Conservation (phyloP, 37 sponge, comb jelly and placozoan species). For the Oscarella lobularis region DNA sequence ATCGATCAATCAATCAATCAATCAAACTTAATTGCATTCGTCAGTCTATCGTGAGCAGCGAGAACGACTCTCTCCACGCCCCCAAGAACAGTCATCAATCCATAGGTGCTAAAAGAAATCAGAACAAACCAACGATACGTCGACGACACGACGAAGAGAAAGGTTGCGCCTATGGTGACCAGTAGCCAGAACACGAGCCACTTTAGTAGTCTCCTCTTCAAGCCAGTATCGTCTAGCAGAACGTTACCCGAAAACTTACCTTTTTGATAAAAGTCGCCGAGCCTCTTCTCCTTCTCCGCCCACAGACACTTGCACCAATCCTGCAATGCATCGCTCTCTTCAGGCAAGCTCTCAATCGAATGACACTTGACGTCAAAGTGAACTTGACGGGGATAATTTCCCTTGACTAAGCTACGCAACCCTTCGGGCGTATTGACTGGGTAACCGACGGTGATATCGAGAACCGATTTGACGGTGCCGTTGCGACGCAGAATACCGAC, state of each 20-base stretch:
- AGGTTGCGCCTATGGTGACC: not conserved
- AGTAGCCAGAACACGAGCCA: not conserved
- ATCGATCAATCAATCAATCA: too few species aligned
- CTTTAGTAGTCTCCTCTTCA: not conserved
- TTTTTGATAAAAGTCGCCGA: slow-evolving; percentile 42
- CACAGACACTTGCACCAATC: slow-evolving; percentile 50
- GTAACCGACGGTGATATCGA: slow-evolving; percentile 22
- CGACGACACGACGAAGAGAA: not conserved
- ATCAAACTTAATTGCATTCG: too few species aligned
- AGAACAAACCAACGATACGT: not conserved
- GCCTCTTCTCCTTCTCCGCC: slow-evolving; percentile 48
- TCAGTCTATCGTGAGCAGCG: not conserved
- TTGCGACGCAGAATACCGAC: slow-evolving; percentile 4
- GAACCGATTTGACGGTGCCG: not conserved
- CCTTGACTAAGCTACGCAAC: slow-evolving; percentile 5
- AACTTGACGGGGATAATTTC: slow-evolving; percentile 19
- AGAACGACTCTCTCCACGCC: not conserved
- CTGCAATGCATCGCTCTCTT: slow-evolving; percentile 19
- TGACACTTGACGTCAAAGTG: not conserved
- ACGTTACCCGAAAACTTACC: too few species aligned
- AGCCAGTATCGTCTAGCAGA: too few species aligned
- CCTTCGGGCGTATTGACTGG: slow-evolving; percentile 13
- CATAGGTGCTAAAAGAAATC: not conserved
- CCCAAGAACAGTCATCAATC: not conserved
- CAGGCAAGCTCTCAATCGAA: slow-evolving; percentile 22